Percentiles rank a stretch among this genome's conserved stretches.
phyloP scores from a whole-genome alignment of 2,113 vertebrate species.

The Gobio gobio region DNA sequence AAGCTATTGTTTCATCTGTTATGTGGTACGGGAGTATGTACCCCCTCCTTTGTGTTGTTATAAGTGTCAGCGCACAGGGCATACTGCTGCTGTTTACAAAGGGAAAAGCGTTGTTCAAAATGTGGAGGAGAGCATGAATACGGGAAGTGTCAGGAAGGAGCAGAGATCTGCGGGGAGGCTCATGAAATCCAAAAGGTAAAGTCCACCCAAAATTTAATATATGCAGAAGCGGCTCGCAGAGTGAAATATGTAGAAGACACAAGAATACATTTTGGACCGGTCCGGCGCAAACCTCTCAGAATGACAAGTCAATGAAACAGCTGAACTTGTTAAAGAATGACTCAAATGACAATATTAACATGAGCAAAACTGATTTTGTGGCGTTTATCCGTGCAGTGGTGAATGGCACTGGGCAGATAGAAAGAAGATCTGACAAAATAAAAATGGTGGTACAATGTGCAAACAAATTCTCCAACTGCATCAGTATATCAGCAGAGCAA shows the following conservation, averaged over 20 bases:
- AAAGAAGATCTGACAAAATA: neutral
- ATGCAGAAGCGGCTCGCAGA: neutral
- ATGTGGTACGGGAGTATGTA: neutral
- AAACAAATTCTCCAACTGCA: neutral
- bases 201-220: neutral
- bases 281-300: too few relatives aligned
- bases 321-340: too few relatives aligned
- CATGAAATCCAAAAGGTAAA: neutral
- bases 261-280: too few relatives aligned
- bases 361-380: too few relatives aligned
- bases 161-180: neutral
- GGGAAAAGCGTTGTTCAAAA: neutral
- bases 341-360: too few relatives aligned
- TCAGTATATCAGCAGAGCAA: neutral
- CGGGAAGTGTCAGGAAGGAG: neutral
- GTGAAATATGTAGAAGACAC: neutral
- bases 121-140: neutral
- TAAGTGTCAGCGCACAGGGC: neutral
- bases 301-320: too few relatives aligned
- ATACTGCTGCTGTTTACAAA: neutral
- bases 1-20: slow-evolving; percentile 2
- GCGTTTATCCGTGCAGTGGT: too few relatives aligned
- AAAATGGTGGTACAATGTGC: neutral
- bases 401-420: neutral
- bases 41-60: slow-evolving; percentile 1